Conservation (phyloP, 2,797 vertebrate species). For the Trachurus trachurus region DNA sequence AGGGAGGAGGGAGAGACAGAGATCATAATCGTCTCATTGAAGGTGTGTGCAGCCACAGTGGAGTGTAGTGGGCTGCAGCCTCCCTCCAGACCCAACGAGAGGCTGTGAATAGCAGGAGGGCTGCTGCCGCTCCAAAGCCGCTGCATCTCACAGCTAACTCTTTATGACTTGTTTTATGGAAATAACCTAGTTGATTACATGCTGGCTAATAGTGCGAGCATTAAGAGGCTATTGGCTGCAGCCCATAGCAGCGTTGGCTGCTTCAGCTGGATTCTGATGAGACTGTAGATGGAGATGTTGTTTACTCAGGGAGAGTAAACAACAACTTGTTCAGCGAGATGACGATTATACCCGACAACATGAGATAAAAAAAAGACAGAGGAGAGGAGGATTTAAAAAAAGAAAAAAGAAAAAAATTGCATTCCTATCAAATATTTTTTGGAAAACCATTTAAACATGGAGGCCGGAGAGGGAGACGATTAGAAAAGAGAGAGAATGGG, state of each 20-base stretch:
- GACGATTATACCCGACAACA: conserved; percentile 59
- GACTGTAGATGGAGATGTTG: conserved; percentile 60
- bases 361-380: conserved; percentile 29
- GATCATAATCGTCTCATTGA: conserved; percentile 82
- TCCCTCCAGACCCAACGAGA: conserved; percentile 68
- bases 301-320: conserved; percentile 64
- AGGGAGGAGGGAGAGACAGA: conserved; percentile 68
- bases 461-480: background rate
- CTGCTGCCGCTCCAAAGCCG: conserved; percentile 43
- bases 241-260: conserved; percentile 54
- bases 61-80: conserved; percentile 57
- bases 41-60: conserved; percentile 67
- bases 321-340: conserved; percentile 63
- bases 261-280: conserved; percentile 71
- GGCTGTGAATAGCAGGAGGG: conserved; percentile 67
- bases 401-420: too few species aligned
- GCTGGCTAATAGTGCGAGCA: conserved; percentile 69
- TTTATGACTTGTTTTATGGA: conserved; percentile 82
- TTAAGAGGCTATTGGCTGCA: conserved; percentile 72
- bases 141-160: conserved; percentile 69
- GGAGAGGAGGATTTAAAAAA: too few species aligned
- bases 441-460: conserved; percentile 14
- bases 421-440: conserved; percentile 3
- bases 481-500: conserved; percentile 20
- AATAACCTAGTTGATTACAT: conserved; percentile 82